These are phyloP conservation scores for Prosapia bicincta DNA, from an alignment of 2,888 invertebrate species.

Conservation along the genomic window DNA sequence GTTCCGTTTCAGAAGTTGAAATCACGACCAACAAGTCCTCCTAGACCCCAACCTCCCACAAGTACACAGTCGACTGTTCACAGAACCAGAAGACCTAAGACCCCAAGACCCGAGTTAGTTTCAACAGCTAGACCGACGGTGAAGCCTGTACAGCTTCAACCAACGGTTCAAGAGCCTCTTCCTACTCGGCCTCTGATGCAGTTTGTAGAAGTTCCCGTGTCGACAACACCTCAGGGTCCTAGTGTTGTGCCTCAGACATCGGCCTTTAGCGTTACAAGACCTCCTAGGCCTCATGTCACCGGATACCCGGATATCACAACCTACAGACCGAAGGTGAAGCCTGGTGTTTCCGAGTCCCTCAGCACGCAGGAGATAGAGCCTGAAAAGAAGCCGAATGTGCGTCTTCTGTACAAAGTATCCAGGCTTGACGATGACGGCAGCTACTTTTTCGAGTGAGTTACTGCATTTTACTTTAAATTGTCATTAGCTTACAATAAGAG, in stretches of 20 bases:
- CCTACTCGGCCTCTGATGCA: not conserved
- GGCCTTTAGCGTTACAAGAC: not conserved
- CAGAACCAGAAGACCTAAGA: not conserved
- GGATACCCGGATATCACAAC: not conserved
- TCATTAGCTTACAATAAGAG: no score
- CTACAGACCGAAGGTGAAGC: not conserved
- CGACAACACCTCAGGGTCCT: not conserved
- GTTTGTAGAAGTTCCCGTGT: not conserved
- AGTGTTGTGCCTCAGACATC: no score
- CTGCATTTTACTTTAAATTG: no score
- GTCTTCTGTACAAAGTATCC: not conserved
- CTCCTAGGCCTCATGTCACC: not conserved
- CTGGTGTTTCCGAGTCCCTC: not conserved
- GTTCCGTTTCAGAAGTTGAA: not conserved
- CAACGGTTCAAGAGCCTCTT: not conserved
- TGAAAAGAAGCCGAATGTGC: not conserved
- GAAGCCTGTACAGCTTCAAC: not conserved
- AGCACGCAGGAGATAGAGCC: no score
- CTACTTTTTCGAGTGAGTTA: not conserved
- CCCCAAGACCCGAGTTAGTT: not conserved
- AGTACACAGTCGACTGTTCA: not conserved
- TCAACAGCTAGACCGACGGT: not conserved
- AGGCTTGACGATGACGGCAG: not conserved
- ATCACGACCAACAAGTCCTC: not conserved
- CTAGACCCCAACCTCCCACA: not conserved